Conservation (phyloP, 2,888 invertebrate species). For the Cartodere bifasciata region DNA sequence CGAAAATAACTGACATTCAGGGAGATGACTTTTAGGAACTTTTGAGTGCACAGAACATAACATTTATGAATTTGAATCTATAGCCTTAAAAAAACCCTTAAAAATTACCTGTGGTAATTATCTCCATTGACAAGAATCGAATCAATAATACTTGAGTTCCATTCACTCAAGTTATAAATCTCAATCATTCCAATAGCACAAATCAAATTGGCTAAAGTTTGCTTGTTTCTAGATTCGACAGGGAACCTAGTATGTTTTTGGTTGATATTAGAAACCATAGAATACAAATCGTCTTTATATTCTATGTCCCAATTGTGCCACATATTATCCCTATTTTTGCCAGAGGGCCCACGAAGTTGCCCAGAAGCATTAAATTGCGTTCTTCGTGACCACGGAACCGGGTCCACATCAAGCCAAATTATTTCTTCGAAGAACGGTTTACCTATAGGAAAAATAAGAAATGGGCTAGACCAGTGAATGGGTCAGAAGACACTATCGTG, state of each 20-base stretch:
- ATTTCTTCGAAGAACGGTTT: slow-evolving; percentile 31
- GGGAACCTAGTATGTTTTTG: slow-evolving; percentile 46
- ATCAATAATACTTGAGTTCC: slow-evolving; percentile 50
- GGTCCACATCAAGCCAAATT: slow-evolving; percentile 29
- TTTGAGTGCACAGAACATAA: too few relatives aligned
- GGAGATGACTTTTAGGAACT: not conserved
- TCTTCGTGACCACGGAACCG: slow-evolving; percentile 30
- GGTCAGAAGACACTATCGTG: not conserved
- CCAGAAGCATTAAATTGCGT: slow-evolving; percentile 21
- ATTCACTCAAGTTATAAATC: slow-evolving; percentile 47
- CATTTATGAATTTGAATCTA: too few relatives aligned
- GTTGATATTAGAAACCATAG: slow-evolving; percentile 54
- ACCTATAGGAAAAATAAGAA: slow-evolving; percentile 15
- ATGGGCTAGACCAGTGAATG: not conserved
- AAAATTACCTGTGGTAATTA: slow-evolving; percentile 43
- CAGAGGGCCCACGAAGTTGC: slow-evolving; percentile 17
- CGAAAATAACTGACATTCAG: too few relatives aligned
- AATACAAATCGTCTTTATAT: slow-evolving; percentile 52
- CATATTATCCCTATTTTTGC: too few relatives aligned
- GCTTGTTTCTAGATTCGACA: slow-evolving; percentile 44
- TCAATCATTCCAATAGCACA: slow-evolving; percentile 40
- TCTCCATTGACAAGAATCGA: slow-evolving; percentile 48
- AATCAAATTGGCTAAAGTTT: slow-evolving; percentile 18
- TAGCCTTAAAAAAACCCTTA: too few relatives aligned
- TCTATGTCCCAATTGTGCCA: slow-evolving; percentile 61